Evolutionary conservation across 2,113 vertebrate genomes (phyloP), one percentile per base, ranked within the genome.

Genomic region (Sander vitreus): DNA sequence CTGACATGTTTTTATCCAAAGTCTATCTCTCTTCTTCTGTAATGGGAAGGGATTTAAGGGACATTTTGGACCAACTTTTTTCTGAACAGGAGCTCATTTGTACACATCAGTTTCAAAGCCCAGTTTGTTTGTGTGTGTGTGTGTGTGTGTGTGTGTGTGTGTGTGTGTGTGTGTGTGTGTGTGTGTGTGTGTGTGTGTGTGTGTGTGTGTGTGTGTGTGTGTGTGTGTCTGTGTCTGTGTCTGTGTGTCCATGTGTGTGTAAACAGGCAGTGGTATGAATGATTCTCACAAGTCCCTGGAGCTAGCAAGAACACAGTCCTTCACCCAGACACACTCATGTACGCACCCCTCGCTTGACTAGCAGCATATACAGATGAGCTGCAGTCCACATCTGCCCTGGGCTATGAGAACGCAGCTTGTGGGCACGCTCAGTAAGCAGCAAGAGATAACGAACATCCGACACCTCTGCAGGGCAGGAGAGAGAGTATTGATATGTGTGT

Each of bases 341-440:
- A 75, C 77, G 62, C 15, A 13, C 53, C 80, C 43, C 18, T 78
- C 39, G 23, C 66, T 81, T 57, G 57, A 76, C 83, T 72, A 36
- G 58, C 68, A 55, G 83, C 65, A 67, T 54, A 60, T 53, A 19
- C 64, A 70, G 36, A 75, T 21, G 58, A 70, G 76, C 60, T 55
- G 73, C 62, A 65, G 60, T 59, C 68, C 45, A 43, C 36, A 43
- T 55, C 60, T 81, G 58, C 71, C n/a, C 50, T 57, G 45, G 21
- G 59, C 81, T 77, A 76, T 80, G 63, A 85, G 62, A 71, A 39
- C 1, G 5, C 62, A 78, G 57, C 57, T 39, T 62, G 51, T 81
- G 71, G 82, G 27, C 62, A 77, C 11, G 33, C 39, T 81, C 66
- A 75, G 78, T 63, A 64, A 83, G 60, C 57, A 59, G 65, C n/a